Conservation (phyloP, 2,888 invertebrate genomes). For the Torymus tubicola region DNA sequence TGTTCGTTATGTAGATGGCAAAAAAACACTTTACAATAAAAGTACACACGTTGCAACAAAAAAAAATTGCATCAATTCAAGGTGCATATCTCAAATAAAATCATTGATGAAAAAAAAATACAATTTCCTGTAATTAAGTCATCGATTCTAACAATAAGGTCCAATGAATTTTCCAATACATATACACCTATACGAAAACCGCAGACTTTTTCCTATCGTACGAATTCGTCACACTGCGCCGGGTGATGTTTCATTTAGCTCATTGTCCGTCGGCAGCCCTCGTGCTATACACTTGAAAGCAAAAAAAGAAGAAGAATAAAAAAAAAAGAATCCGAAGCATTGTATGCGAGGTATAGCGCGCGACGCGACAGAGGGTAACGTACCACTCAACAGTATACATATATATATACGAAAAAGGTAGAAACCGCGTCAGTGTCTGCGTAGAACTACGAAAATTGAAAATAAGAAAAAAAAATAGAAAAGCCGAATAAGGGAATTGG, state of each 20-base stretch:
- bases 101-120: too few species aligned
- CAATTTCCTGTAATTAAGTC: too few species aligned
- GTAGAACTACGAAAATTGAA: constrained; percentile 42
- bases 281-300: background rate
- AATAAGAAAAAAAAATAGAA: constrained; percentile 6
- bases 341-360: background rate
- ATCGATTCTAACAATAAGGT: too few species aligned
- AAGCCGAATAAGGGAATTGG: too few species aligned
- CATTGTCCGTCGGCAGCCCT: constrained; percentile 2
- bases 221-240: constrained; percentile 37
- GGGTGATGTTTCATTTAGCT: constrained; percentile 41
- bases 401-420: background rate
- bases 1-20: too few species aligned
- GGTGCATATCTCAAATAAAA: too few species aligned
- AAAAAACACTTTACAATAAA: too few species aligned
- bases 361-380: constrained; percentile 16
- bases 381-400: constrained; percentile 9
- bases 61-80: too few species aligned
- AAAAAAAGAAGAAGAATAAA: background rate
- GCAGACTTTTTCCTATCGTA: background rate
- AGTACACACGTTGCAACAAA: too few species aligned
- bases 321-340: constrained; percentile 12
- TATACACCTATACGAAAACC: background rate
- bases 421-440: background rate
- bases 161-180: too few species aligned